Evolutionary conservation across 2,113 vertebrate genomes (phyloP).

Genomic region (Scytalopus superciliaris): DNA sequence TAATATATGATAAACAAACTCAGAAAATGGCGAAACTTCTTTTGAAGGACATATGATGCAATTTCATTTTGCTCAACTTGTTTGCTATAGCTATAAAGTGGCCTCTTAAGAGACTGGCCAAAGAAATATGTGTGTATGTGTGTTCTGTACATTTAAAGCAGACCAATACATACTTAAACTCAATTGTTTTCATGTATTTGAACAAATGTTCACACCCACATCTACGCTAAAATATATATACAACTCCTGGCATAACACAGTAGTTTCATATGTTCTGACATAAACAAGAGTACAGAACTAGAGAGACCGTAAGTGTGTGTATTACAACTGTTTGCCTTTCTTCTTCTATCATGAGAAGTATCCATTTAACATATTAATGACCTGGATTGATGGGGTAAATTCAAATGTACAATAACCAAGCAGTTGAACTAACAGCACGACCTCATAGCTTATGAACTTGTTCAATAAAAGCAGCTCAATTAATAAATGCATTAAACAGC

Average conservation of each 20-base stretch:
- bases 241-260: neutral
- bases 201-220: neutral
- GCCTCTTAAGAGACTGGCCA: neutral
- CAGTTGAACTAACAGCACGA: neutral
- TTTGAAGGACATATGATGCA: neutral
- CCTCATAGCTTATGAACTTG: neutral
- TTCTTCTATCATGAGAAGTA: neutral
- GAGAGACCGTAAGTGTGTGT: neutral
- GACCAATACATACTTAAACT: neutral
- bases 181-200: neutral
- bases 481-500: neutral
- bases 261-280: neutral
- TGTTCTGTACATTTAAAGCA: neutral
- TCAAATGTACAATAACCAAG: neutral
- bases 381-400: neutral
- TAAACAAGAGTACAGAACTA: neutral
- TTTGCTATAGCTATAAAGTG: neutral
- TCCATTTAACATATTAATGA: neutral
- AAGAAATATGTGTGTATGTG: neutral
- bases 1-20: neutral
- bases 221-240: neutral
- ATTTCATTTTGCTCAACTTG: neutral
- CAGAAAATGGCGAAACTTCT: neutral
- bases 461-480: neutral
- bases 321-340: neutral